A percentile compares a stretch with the other conserved stretches of the same genome.
Conservation (phyloP, 2,888 invertebrate genomes). For the Keiferia lycopersicella region DNA sequence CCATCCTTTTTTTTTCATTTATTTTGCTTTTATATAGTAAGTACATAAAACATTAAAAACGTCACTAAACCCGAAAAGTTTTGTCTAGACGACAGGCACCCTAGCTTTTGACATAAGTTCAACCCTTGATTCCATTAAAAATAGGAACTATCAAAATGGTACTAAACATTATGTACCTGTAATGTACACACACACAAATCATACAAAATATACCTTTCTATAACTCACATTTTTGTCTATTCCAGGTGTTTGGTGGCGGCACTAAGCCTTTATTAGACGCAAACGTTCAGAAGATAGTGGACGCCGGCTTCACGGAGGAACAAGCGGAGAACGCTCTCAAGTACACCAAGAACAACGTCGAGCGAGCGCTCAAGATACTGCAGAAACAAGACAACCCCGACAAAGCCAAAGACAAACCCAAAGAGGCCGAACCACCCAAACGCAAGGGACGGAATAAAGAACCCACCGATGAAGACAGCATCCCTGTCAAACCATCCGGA, state of each 20-base stretch:
- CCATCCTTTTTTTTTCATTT: too few species aligned
- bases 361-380: slow-evolving; percentile 85
- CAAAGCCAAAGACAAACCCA: slow-evolving; percentile 68
- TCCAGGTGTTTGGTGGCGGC: slow-evolving; percentile 83
- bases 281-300: slow-evolving; percentile 89
- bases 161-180: too few species aligned
- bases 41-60: too few species aligned
- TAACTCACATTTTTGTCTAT: slow-evolving; percentile 28
- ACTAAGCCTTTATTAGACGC: slow-evolving; percentile 86
- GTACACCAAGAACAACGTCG: slow-evolving; percentile 87
- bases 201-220: too few species aligned
- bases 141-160: too few species aligned
- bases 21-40: too few species aligned
- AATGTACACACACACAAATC: too few species aligned
- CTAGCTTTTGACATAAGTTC: too few species aligned
- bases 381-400: slow-evolving; percentile 81
- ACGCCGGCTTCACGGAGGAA: slow-evolving; percentile 88
- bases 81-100: too few species aligned
- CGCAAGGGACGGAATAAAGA: slow-evolving; percentile 75
- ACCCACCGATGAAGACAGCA: slow-evolving; percentile 78
- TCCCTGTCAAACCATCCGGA: slow-evolving; percentile 87
- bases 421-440: slow-evolving; percentile 68
- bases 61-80: too few species aligned
- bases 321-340: slow-evolving; percentile 88
- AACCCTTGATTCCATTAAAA: too few species aligned